A percentile compares a stretch with the other conserved stretches of the same genome.
phyloP scores from a whole-genome alignment of 2,113 vertebrate species.

The Chaetorhynchus papuensis region DNA sequence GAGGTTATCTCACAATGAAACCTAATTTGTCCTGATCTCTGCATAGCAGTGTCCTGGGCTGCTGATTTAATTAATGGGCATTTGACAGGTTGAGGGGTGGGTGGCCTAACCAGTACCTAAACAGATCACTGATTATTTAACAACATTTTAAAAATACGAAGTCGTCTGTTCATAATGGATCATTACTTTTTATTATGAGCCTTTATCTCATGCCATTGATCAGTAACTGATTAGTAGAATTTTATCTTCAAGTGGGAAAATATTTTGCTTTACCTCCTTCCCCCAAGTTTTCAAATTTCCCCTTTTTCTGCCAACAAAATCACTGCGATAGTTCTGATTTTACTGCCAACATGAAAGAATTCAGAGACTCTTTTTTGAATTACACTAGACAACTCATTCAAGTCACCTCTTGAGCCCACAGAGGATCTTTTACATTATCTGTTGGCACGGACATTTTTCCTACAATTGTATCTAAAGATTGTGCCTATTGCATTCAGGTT shows the following conservation, averaged over 20 bases:
- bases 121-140: background rate
- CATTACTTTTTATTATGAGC: background rate
- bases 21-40: background rate
- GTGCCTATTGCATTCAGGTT: conserved; percentile 1
- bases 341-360: background rate
- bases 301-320: background rate
- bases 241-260: background rate
- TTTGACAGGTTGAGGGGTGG: background rate
- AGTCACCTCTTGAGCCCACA: background rate
- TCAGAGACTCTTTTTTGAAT: background rate
- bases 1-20: background rate
- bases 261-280: background rate
- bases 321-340: background rate
- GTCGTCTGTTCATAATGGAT: background rate
- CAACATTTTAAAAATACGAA: background rate
- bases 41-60: background rate
- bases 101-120: background rate
- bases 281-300: background rate
- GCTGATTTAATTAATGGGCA: background rate
- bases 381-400: background rate
- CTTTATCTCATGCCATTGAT: background rate
- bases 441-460: background rate
- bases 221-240: background rate
- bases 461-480: conserved; percentile 6
- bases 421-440: background rate